Evolutionary conservation across 2,888 invertebrate genomes (phyloP), one percentile per base, ranked within the genome.

Genomic region (Chrysodeixis includens): DNA sequence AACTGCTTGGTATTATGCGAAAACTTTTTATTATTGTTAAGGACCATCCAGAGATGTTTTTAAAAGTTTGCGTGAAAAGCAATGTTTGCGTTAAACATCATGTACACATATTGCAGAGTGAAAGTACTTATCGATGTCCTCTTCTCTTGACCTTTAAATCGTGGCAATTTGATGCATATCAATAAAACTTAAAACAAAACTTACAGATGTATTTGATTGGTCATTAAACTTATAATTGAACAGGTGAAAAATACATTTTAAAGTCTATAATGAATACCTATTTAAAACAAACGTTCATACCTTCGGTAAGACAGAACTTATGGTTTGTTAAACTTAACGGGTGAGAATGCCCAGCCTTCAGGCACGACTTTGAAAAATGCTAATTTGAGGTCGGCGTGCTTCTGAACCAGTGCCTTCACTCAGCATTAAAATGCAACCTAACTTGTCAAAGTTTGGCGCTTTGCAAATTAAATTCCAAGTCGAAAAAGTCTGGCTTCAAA

Each of bases 371-470:
- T 86, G 86, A 88, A 91, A 92, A 91, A 92, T 91, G 89, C 84
- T 89, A 92, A 92, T 90, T 82, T 62, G 73, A 83, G 82, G 82
- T 83, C 79, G 85, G 71, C 78, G 80, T 74, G 80, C 66, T 72
- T 76, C 66, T 78, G 81, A 81, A 76, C 74, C 81, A 82, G 79
- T 82, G 70, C 81, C 82, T 76, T 75, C 83, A 79, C 82, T 79
- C 65, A 86, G 80, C 87, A 91, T 92, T 92, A 89, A 91, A 92
- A 93, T 91, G 90, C 90, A 91, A 87, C 88, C 88, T 83, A 86
- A 90, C 90, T 91, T 92, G 90, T 88, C 88, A 90, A 92, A 92
- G 86, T 90, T 92, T 89, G 83, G 84, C 85, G 86, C 80, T 86
- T 89, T 87, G 84, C 87, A 88, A 92, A 90, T 90, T 87, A 92